Percentiles rank a stretch among this genome's conserved stretches.
Conservation (phyloP, 2,113 vertebrate species). For the Phalacrocorax carbo region DNA sequence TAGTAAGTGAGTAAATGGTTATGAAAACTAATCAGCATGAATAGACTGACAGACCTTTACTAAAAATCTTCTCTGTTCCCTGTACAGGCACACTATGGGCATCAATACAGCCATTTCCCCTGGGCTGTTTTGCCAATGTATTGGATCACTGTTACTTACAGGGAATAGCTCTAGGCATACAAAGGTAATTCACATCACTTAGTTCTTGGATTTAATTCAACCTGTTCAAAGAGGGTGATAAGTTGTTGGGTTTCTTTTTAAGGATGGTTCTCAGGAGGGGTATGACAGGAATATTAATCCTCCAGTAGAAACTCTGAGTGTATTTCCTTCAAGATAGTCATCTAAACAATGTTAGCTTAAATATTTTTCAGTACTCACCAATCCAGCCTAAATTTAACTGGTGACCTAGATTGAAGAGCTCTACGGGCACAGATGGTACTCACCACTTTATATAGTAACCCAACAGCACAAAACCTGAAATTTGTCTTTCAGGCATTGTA, state of each 20-base stretch:
- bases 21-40: background rate
- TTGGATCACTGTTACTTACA: background rate
- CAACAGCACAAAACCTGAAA: background rate
- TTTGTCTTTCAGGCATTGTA: background rate
- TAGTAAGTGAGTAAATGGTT: background rate
- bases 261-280: background rate
- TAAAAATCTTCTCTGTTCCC: background rate
- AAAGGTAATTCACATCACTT: conserved; percentile 16
- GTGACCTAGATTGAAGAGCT: background rate
- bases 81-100: too few relatives aligned
- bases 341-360: background rate
- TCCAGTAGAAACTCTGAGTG: background rate
- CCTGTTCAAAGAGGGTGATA: background rate
- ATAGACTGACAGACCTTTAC: background rate
- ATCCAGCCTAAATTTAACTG: background rate
- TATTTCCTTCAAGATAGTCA: background rate
- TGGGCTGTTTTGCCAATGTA: background rate
- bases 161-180: background rate
- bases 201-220: conserved; percentile 35
- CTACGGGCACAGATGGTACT: background rate
- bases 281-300: background rate
- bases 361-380: background rate
- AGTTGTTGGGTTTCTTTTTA: background rate
- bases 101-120: background rate
- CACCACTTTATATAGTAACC: background rate